Percentiles rank a stretch among this genome's conserved stretches.
Evolutionary conservation across 2,113 vertebrate genomes (phyloP).

Genomic region (Eonycteris spelaea): DNA sequence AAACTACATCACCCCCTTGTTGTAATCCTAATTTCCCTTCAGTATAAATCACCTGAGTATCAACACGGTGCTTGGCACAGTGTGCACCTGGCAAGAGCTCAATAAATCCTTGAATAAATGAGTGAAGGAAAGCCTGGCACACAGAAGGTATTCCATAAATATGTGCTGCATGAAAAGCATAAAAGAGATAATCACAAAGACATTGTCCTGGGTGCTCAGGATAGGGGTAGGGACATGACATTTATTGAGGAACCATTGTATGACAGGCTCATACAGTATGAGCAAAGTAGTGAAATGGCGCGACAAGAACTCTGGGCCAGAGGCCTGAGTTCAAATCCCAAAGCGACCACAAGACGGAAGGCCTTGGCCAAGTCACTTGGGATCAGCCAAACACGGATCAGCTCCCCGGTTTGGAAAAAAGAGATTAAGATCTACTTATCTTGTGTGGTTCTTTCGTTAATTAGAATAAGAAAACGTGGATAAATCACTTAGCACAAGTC

Average conservation of each 20-base stretch:
- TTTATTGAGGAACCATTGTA: neutral
- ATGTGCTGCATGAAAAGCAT: neutral
- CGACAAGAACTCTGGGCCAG: neutral
- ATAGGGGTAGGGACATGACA: neutral
- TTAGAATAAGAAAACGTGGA: neutral
- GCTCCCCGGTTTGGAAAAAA: neutral
- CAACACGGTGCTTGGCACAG: neutral
- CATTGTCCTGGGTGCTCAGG: neutral
- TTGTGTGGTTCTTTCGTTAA: neutral
- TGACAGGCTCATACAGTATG: neutral
- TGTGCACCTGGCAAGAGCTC: neutral
- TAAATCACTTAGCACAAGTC: neutral
- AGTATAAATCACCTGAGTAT: neutral
- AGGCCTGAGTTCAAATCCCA: neutral
- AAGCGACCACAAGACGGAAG: neutral
- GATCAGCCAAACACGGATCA: neutral
- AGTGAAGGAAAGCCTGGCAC: neutral
- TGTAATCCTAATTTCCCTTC: neutral
- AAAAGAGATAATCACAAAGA: neutral
- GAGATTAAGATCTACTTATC: neutral
- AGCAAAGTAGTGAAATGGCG: neutral
- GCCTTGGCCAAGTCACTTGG: neutral
- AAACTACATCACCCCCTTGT: neutral
- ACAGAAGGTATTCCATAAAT: neutral
- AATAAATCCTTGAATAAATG: conserved; percentile 3